phyloP scores from a whole-genome alignment of 2,113 vertebrate species.

The Petrocephalus microphthalmus region DNA sequence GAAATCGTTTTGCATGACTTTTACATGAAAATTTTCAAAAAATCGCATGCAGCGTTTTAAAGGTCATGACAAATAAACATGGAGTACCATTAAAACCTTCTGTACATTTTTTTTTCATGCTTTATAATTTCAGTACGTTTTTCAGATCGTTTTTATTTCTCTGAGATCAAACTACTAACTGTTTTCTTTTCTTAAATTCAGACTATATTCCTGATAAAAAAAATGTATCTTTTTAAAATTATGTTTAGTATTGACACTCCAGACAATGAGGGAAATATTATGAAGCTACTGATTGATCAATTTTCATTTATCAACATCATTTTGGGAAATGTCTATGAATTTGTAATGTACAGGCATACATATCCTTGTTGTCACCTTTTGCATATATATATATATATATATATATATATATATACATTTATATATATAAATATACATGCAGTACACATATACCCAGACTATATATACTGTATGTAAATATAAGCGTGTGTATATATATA shows the following conservation, averaged over 20 bases:
- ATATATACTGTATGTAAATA: not conserved
- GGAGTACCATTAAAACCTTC: not conserved
- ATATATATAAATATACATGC: not conserved
- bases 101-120: not conserved
- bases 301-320: not conserved
- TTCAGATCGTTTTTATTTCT: not conserved
- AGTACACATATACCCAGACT: not conserved
- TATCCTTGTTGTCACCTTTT: not conserved
- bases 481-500: not conserved
- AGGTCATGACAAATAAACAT: constrained; percentile 7
- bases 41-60: not conserved
- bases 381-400: not conserved
- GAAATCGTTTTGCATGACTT: not conserved
- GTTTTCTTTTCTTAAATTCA: not conserved
- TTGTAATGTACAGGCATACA: not conserved
- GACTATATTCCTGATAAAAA: not conserved
- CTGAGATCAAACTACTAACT: not conserved
- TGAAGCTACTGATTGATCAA: not conserved
- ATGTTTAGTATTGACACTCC: not conserved
- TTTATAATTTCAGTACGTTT: not conserved
- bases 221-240: not conserved
- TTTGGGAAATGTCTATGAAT: not conserved
- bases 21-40: not conserved
- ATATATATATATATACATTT: not conserved
- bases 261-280: no score